Conservation (phyloP, 1,140 invertebrate genomes). For the Drosophila malerkotliana region DNA sequence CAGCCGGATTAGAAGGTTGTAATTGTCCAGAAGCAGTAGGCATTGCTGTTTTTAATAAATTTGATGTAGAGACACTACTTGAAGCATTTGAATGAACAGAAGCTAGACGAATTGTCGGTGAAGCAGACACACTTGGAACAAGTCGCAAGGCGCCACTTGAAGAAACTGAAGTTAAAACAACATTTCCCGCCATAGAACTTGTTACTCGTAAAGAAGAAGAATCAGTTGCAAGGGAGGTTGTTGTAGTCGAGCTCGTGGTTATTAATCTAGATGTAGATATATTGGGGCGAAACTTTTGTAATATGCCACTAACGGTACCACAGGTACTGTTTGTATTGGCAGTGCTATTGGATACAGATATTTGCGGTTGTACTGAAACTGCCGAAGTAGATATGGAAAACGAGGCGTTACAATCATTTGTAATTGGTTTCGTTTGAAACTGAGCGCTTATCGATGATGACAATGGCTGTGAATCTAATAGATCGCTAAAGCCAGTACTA, state of each 20-base stretch:
- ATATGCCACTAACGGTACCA: slow-evolving; percentile 13
- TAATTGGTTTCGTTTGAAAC: slow-evolving; percentile 17
- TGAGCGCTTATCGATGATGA: slow-evolving; percentile 11
- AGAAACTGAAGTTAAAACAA: slow-evolving; percentile 51
- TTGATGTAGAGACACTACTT: slow-evolving; percentile 28
- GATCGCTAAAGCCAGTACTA: not conserved
- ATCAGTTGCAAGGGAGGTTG: slow-evolving; percentile 10
- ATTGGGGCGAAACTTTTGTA: slow-evolving; percentile 67
- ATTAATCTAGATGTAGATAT: slow-evolving; percentile 20
- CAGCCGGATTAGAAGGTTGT: slow-evolving; percentile 19
- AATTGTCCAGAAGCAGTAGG: slow-evolving; percentile 32
- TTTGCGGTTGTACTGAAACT: slow-evolving; percentile 48
- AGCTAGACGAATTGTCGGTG: slow-evolving; percentile 65
- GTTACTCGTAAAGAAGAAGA: slow-evolving; percentile 48
- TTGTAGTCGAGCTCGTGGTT: not conserved
- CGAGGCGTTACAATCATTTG: not conserved
- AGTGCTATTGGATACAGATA: slow-evolving; percentile 65
- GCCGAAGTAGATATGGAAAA: not conserved
- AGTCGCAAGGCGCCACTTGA: slow-evolving; percentile 50
- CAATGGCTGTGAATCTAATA: slow-evolving; percentile 7
- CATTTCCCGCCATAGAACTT: slow-evolving; percentile 35
- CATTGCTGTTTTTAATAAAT: slow-evolving; percentile 55
- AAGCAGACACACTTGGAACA: slow-evolving; percentile 41
- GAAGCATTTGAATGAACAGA: slow-evolving; percentile 36
- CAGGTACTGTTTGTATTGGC: slow-evolving; percentile 18